Base-by-base conservation (phyloP, 2,113 vertebrate species). In the Loxodonta africana region DNA sequence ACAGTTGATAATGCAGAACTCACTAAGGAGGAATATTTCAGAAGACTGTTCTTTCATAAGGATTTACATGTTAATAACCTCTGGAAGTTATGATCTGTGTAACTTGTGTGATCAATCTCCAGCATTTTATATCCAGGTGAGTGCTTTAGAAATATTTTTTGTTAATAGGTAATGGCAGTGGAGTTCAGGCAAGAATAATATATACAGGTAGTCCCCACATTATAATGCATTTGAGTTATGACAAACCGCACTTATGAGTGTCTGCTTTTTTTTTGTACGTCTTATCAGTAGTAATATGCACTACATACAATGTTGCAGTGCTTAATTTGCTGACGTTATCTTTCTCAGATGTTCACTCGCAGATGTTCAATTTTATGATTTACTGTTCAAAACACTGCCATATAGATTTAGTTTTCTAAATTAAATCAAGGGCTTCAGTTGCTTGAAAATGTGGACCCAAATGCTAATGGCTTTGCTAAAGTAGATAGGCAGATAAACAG, bases 121-220 rank as follows among this genome's bases (percentile, higher is more conserved):
- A 46, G n/a, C 15, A 73, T 82, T 82, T 95, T 53, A 28, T 48
- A 88, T 26, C 9, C 4, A 78, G 5, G 9, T 88, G 26, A 74
- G 26, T 48, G 26, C 20, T 77, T 94, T 71, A 77, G n/a, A 94
- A 69, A 86, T 78, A 74, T 8, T 78, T 86, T 90, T 62, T 63
- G 11, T 69, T 65, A 71, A 21, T 86, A 77, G 86, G 8, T 65
- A 74, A 44, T 14, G 80, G 44, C 26, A 10, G 4, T 62, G 2
- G 20, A n/a, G 1, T 74, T 46, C 23, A 90, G 37, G 15, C 30
- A 33, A 2, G 46, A 87, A 28, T 62, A 30, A 6, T 57, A 21
- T 30, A 60, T 51, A 63, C 5, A 62, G 60, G 60, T 62, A 62
- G 21, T 62, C 15, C 60, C 8, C 60, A 23, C 21, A 21, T 62